phyloP scores from a whole-genome alignment of 1,140 invertebrate genomes.

The Marisa cornuarietis region DNA sequence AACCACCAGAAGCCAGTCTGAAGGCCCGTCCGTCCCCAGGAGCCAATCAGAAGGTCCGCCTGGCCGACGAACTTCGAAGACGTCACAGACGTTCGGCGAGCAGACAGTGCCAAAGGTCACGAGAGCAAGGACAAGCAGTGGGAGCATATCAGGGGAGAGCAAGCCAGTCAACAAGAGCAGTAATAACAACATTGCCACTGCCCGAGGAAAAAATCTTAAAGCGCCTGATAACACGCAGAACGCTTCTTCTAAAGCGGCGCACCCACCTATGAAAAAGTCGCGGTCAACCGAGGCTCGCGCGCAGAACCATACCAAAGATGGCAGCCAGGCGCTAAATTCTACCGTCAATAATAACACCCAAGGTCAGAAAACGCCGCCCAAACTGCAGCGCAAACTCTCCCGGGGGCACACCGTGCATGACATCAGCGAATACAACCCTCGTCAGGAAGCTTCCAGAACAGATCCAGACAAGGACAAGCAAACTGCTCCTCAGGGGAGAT shows the following conservation, averaged over 20 bases:
- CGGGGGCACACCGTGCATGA: conserved; percentile 32
- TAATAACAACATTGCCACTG: not conserved
- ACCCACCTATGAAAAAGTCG: conserved; percentile 9
- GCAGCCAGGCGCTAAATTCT: not conserved
- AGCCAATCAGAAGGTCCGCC: not conserved
- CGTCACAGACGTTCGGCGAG: not conserved
- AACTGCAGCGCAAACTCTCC: conserved; percentile 20
- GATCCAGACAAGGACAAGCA: conserved; percentile 4
- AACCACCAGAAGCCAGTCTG: not conserved
- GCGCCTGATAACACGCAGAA: not conserved
- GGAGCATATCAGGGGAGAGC: not conserved
- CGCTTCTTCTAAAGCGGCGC: too few species aligned
- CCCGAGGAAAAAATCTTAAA: not conserved
- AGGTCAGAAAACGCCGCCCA: conserved; percentile 5
- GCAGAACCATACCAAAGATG: not conserved
- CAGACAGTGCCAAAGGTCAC: not conserved
- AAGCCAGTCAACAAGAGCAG: not conserved
- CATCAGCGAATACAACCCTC: conserved; percentile 20
- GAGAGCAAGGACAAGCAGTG: not conserved
- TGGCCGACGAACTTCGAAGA: not conserved
- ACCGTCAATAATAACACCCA: not conserved
- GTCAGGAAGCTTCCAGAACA: conserved; percentile 12
- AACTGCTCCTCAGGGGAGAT: not conserved
- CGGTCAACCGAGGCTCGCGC: not conserved
- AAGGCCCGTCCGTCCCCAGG: not conserved